Evolutionary conservation across 2,888 invertebrate species (phyloP).

Genomic region (Drosophila suboccidentalis): DNA sequence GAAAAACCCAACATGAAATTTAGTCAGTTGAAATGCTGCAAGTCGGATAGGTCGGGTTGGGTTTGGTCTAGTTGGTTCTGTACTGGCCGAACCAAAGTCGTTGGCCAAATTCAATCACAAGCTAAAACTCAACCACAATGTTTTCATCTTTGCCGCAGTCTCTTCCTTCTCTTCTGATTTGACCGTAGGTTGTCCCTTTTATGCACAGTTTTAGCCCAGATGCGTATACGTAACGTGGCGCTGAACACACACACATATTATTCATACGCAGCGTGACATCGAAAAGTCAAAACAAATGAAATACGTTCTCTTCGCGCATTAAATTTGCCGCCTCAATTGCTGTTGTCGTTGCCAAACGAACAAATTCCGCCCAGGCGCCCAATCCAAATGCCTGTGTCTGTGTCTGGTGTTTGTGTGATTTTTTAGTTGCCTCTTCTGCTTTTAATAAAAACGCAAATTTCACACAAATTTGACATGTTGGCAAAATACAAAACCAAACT

Average conservation of each 20-base stretch:
- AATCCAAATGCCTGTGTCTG: slow-evolving; percentile 39
- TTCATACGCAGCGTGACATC: slow-evolving; percentile 78
- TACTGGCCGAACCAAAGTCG: slow-evolving; percentile 28
- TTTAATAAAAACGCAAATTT: slow-evolving; percentile 66
- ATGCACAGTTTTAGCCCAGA: slow-evolving; percentile 23
- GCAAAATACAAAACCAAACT: slow-evolving; percentile 17
- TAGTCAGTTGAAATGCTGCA: slow-evolving; percentile 11
- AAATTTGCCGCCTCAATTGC: slow-evolving; percentile 73
- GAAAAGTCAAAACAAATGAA: slow-evolving; percentile 59
- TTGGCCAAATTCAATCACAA: slow-evolving; percentile 48
- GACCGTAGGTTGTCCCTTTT: slow-evolving; percentile 7
- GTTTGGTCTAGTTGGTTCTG: background rate
- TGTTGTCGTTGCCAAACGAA: slow-evolving; percentile 48
- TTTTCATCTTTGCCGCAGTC: background rate
- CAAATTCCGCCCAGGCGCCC: slow-evolving; percentile 38
- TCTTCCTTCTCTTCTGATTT: background rate
- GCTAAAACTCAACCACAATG: slow-evolving; percentile 16
- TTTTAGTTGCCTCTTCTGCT: slow-evolving; percentile 48
- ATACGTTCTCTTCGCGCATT: slow-evolving; percentile 70
- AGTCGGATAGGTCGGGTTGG: background rate
- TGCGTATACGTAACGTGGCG: slow-evolving; percentile 64
- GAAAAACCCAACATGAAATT: slow-evolving; percentile 23
- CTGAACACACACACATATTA: slow-evolving; percentile 52
- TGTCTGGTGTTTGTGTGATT: slow-evolving; percentile 30
- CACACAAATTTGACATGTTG: slow-evolving; percentile 67